A percentile compares a stretch with the other conserved stretches of the same genome.
phyloP scores from a whole-genome alignment of 2,113 vertebrate genomes.

The Maccullochella peelii region DNA sequence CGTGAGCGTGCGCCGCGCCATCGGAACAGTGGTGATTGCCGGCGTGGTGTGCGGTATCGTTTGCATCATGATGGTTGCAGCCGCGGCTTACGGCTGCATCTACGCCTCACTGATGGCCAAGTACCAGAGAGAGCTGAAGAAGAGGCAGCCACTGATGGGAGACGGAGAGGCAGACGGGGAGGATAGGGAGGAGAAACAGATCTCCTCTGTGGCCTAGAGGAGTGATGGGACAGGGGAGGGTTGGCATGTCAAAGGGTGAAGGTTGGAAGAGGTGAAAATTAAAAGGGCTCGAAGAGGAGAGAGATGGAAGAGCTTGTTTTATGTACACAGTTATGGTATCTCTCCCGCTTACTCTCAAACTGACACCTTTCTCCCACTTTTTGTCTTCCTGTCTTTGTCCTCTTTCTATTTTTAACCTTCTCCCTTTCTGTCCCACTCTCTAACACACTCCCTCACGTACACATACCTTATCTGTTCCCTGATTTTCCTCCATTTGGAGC shows the following conservation, averaged over 20 bases:
- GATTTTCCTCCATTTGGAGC: constrained; percentile 54
- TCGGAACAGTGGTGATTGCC: constrained; percentile 96
- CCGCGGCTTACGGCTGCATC: constrained; percentile 97
- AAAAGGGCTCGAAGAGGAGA: constrained; percentile 78
- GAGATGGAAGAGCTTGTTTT: constrained; percentile 57
- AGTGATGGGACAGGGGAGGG: constrained; percentile 50
- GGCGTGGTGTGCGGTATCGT: constrained; percentile 97
- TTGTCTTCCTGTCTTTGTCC: constrained; percentile 56
- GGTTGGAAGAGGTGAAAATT: constrained; percentile 50
- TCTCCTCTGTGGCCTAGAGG: constrained; percentile 94
- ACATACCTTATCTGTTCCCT: constrained; percentile 56
- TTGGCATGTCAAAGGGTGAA: constrained; percentile 67
- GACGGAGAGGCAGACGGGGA: constrained; percentile 93
- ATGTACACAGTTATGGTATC: constrained; percentile 45
- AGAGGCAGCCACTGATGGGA: constrained; percentile 96
- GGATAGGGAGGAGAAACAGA: constrained; percentile 94
- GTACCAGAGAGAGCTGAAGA: constrained; percentile 98
- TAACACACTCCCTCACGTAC: constrained; percentile 47
- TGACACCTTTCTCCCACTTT: constrained; percentile 56
- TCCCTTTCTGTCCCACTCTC: constrained; percentile 46
- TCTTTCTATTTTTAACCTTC: constrained; percentile 66
- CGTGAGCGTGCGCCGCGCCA: constrained; percentile 93
- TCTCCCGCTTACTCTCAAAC: constrained; percentile 57
- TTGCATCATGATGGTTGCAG: constrained; percentile 99
- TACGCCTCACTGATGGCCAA: constrained; percentile 99